phyloP scores from a whole-genome alignment of 2,113 vertebrate species.

The Istiophorus platypterus region DNA sequence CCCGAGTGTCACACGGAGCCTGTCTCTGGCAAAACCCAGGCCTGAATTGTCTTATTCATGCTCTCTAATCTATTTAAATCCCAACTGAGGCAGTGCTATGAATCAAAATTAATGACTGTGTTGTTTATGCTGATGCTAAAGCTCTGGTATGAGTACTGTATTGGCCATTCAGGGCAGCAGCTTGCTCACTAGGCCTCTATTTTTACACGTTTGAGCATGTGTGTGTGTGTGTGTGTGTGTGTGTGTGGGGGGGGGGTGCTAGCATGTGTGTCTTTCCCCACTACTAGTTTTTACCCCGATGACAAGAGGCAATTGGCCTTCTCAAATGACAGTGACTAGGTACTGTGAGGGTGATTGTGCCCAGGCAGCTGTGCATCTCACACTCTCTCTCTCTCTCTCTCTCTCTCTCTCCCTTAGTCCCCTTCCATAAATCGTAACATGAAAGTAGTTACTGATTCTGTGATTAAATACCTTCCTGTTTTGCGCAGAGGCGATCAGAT shows the following conservation, averaged over 20 bases:
- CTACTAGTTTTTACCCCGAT: slow-evolving; percentile 53
- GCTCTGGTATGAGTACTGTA: slow-evolving; percentile 56
- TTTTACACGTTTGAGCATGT: slow-evolving; percentile 17
- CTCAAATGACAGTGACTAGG: slow-evolving; percentile 71
- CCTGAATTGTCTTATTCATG: slow-evolving; percentile 70
- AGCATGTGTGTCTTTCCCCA: slow-evolving; percentile 50
- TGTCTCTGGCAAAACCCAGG: slow-evolving; percentile 38
- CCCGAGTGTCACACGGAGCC: slow-evolving; percentile 40
- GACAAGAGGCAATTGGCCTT: slow-evolving; percentile 74
- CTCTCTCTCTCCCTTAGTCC: slow-evolving; percentile 4
- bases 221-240: no score
- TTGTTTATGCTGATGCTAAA: slow-evolving; percentile 65
- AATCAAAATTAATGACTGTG: slow-evolving; percentile 65
- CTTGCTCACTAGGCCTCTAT: slow-evolving; percentile 46
- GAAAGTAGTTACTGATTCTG: slow-evolving; percentile 59
- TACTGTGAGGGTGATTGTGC: slow-evolving; percentile 66
- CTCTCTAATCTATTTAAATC: slow-evolving; percentile 63
- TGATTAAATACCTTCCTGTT: slow-evolving; percentile 73
- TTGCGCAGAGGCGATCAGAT: slow-evolving; percentile 54
- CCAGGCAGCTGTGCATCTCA: slow-evolving; percentile 61
- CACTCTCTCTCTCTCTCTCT: slow-evolving; percentile 19
- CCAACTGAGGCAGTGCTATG: slow-evolving; percentile 39
- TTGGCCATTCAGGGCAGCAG: slow-evolving; percentile 39
- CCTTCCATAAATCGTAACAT: slow-evolving; percentile 38
- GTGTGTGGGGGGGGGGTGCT: no score